Evolutionary conservation across 2,797 vertebrate genomes (phyloP).

Genomic region (Danio albolineatus): DNA sequence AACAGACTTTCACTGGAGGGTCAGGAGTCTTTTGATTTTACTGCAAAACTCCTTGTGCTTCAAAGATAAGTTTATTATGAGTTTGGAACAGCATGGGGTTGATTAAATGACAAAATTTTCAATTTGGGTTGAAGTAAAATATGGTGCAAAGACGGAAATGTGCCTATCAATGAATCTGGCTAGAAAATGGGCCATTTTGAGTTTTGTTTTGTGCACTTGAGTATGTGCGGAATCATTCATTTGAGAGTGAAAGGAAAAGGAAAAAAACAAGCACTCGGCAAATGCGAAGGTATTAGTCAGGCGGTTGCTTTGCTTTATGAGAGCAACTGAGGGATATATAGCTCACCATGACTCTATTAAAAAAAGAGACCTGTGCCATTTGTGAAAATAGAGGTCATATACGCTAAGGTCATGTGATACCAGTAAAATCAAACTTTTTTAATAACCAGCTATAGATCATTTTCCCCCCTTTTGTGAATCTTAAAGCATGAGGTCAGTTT

Average conservation of each 20-base stretch:
- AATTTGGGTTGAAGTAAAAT: too few relatives aligned
- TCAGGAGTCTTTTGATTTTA: too few relatives aligned
- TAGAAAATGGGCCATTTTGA: constrained; percentile 25
- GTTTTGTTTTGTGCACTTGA: constrained; percentile 38
- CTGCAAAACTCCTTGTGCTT: too few relatives aligned
- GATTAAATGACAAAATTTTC: too few relatives aligned
- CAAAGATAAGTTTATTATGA: too few relatives aligned
- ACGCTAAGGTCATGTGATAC: constrained; percentile 80
- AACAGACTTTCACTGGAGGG: too few relatives aligned
- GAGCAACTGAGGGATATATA: constrained; percentile 81
- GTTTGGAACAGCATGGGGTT: too few relatives aligned
- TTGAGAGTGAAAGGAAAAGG: constrained; percentile 46
- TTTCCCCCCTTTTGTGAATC: constrained; percentile 64
- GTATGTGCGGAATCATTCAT: constrained; percentile 80
- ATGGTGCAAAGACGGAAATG: background rate
- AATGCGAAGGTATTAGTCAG: constrained; percentile 71
- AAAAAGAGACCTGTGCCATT: constrained; percentile 82
- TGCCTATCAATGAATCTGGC: background rate
- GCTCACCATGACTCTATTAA: constrained; percentile 82
- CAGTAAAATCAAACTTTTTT: constrained; percentile 87
- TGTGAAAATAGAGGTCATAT: constrained; percentile 86
- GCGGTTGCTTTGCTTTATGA: constrained; percentile 78
- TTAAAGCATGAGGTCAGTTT: constrained; percentile 73
- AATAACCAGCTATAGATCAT: constrained; percentile 73
- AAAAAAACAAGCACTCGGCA: constrained; percentile 74